phyloP scores from a whole-genome alignment of 2,888 invertebrate genomes.

The Conomelus anceps region DNA sequence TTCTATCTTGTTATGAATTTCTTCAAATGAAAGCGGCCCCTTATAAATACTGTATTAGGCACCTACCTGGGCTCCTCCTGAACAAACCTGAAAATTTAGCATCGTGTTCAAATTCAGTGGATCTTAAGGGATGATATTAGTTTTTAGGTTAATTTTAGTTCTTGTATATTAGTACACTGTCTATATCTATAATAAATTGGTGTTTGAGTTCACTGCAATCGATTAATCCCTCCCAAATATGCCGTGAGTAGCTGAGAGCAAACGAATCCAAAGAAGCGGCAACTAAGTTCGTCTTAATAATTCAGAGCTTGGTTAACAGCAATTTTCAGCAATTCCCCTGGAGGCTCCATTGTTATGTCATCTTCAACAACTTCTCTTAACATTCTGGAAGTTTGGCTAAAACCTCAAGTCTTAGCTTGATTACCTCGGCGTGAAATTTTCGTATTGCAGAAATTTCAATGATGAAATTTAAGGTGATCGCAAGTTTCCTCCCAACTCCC shows the following conservation, averaged over 20 bases:
- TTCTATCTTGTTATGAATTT: too few species aligned
- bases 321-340: not conserved
- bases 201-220: too few species aligned
- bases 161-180: too few species aligned
- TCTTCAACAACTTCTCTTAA: not conserved
- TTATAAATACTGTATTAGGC: too few species aligned
- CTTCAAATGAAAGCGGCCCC: too few species aligned
- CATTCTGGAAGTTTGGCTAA: not conserved
- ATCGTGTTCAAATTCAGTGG: too few species aligned
- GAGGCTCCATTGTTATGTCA: not conserved
- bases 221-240: too few species aligned
- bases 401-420: not conserved
- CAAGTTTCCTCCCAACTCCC: not conserved
- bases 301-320: not conserved
- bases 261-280: not conserved
- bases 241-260: not conserved
- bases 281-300: not conserved
- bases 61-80: too few species aligned
- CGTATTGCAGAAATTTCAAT: not conserved
- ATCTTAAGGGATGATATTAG: too few species aligned
- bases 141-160: too few species aligned
- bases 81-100: too few species aligned
- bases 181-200: too few species aligned
- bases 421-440: not conserved
- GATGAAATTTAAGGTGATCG: not conserved